phyloP scores from a whole-genome alignment of 2,888 invertebrate species.

The Clunio marinus region DNA sequence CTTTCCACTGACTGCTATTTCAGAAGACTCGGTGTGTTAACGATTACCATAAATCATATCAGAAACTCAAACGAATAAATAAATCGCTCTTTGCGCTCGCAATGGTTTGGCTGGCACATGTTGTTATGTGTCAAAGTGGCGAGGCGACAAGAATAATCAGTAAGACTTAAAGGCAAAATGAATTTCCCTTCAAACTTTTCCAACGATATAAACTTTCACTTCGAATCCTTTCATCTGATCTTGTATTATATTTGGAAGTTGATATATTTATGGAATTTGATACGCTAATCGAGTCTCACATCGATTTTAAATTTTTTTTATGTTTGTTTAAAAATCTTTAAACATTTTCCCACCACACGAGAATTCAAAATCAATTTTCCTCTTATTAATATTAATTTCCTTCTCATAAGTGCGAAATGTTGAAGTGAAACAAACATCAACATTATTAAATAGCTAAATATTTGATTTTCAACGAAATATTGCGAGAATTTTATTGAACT shows the following conservation, averaged over 20 bases:
- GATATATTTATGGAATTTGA: no score
- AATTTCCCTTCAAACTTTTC: not conserved
- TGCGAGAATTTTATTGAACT: constrained; percentile 24
- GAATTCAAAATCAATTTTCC: not conserved
- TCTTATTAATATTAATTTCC: constrained; percentile 4
- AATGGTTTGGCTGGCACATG: constrained; percentile 2
- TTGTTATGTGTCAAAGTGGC: not conserved
- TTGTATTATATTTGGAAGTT: no score
- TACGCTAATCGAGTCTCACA: no score
- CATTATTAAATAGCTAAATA: not conserved
- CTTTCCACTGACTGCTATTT: no score
- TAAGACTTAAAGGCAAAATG: no score
- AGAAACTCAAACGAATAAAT: constrained; percentile 11
- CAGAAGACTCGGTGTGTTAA: constrained; percentile 21
- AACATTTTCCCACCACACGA: no score
- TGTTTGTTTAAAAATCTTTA: no score
- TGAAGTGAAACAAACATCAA: not conserved
- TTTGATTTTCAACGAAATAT: not conserved
- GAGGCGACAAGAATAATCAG: constrained; percentile 1
- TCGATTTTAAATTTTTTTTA: no score
- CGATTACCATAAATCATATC: constrained; percentile 38
- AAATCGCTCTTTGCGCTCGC: constrained; percentile 31
- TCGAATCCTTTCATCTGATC: no score
- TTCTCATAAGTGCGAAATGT: not conserved
- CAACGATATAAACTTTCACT: not conserved